Base-by-base conservation (phyloP, 1,140 invertebrate genomes). In the Meloidogyne floridensis region DNA sequence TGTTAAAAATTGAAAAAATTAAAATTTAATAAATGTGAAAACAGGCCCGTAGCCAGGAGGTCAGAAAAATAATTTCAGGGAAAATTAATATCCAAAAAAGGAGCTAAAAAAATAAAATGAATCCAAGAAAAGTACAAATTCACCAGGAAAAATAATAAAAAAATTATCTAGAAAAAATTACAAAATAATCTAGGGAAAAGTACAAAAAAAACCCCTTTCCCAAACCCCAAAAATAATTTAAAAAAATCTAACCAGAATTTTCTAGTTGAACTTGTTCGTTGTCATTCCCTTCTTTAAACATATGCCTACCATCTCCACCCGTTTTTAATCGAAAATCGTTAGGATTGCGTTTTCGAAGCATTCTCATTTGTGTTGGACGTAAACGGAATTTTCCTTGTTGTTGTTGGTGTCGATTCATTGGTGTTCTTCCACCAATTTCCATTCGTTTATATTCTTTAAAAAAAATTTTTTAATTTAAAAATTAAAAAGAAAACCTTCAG, bases 401-500 rank as follows among this genome's bases (percentile, higher is more conserved):
- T 3, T 15, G 75, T 42, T 71, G 69, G 18, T 71, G 65, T 3
- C 51, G 75, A 65, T 65, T 65, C 65, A 51, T 54, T 0, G 77
- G 77, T 15, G 69, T 79, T 5, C 72, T 69, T 10, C 72, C 72
- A 15, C 72, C 72, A 42, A 79, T 79, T 79, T 79, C 77, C 81
- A 82, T 82, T 65, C 81, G 53, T 59, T 83, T 83, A 42, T 73
- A 83, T 54, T 83, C 82, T 83, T n/a, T 32, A 84, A 32, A 81
- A 7, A 47, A 20, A 15, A n/a, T n/a, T 47, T 79, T 59, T 77
- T 32, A 73, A 74, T 47, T 54, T 53, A 47, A 32, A 47, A 78
- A 79, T 72, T 71, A 5, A 59, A 4, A 53, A 72, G 11, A 72
- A 78, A 20, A 92, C 92, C 95, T 91, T 96, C 95, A 84, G 94